Conservation (phyloP, 2,888 invertebrate species). For the Drosophila meridiana region DNA sequence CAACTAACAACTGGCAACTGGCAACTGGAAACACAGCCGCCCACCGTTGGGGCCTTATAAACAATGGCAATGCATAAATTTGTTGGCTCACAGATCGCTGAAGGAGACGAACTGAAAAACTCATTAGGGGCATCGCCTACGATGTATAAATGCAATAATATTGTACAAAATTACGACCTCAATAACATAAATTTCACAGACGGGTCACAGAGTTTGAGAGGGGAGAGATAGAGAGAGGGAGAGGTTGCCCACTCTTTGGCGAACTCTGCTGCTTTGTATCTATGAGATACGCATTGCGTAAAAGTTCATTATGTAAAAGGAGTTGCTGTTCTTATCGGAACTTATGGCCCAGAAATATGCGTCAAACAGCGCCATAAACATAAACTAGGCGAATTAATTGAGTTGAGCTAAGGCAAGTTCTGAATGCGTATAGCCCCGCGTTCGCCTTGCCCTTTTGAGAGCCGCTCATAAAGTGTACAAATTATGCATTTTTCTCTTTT, state of each 20-base stretch:
- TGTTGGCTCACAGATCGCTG: constrained; percentile 40
- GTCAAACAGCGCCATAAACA: constrained; percentile 63
- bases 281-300: constrained; percentile 73
- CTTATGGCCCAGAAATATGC: constrained; percentile 70
- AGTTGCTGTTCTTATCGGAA: constrained; percentile 63
- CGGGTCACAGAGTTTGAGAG: constrained; percentile 2
- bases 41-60: constrained; percentile 52
- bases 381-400: constrained; percentile 78
- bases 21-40: constrained; percentile 36
- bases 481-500: constrained; percentile 66
- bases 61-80: constrained; percentile 76
- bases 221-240: not conserved
- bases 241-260: constrained; percentile 2
- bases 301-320: constrained; percentile 64
- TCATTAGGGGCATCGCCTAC: constrained; percentile 78
- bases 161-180: constrained; percentile 71
- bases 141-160: constrained; percentile 73
- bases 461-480: constrained; percentile 68
- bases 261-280: constrained; percentile 47
- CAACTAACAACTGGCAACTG: constrained; percentile 26
- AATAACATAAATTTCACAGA: constrained; percentile 71
- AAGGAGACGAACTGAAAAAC: constrained; percentile 61
- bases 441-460: constrained; percentile 14
- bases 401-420: constrained; percentile 33
- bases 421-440: constrained; percentile 2